Conservation (phyloP, 2,888 invertebrate species). For the Diloba caeruleocephala region DNA sequence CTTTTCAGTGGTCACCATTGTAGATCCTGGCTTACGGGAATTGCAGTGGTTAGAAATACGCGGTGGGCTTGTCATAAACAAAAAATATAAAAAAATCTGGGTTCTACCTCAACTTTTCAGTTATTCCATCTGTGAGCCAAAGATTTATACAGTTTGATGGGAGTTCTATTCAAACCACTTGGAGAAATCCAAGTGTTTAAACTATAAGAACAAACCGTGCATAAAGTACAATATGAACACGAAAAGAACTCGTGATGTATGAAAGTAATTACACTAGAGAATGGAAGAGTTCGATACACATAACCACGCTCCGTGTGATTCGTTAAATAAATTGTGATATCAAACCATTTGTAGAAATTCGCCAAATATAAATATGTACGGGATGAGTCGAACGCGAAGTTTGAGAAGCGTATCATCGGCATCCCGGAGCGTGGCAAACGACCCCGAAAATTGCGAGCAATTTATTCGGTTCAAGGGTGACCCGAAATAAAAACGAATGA, state of each 20-base stretch:
- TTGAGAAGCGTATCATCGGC: slow-evolving; percentile 78
- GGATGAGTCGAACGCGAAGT: slow-evolving; percentile 67
- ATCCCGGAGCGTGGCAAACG: slow-evolving; percentile 82
- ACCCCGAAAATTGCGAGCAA: slow-evolving; percentile 84
- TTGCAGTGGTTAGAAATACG: too few species aligned
- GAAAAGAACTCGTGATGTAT: slow-evolving; percentile 5
- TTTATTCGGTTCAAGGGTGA: slow-evolving; percentile 85
- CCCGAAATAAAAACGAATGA: slow-evolving; percentile 80
- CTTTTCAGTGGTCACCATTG: too few species aligned
- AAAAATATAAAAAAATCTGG: too few species aligned
- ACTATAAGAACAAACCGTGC: slow-evolving; percentile 10
- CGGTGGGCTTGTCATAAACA: too few species aligned
- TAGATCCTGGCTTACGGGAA: too few species aligned
- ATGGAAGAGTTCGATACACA: slow-evolving; percentile 22
- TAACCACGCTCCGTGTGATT: slow-evolving; percentile 40
- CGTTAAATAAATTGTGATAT: slow-evolving; percentile 59
- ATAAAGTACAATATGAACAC: slow-evolving; percentile 11
- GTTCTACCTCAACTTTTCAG: background rate
- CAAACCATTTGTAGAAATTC: slow-evolving; percentile 67
- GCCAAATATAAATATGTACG: slow-evolving; percentile 58
- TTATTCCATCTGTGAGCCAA: slow-evolving; percentile 9
- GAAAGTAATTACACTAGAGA: slow-evolving; percentile 20
- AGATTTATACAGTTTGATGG: slow-evolving; percentile 39
- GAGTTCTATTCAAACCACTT: slow-evolving; percentile 35
- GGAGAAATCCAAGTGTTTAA: slow-evolving; percentile 4